Evolutionary conservation across 2,113 vertebrate genomes (phyloP), one percentile per base, ranked within the genome.

Genomic region (Tragulus kanchil): DNA sequence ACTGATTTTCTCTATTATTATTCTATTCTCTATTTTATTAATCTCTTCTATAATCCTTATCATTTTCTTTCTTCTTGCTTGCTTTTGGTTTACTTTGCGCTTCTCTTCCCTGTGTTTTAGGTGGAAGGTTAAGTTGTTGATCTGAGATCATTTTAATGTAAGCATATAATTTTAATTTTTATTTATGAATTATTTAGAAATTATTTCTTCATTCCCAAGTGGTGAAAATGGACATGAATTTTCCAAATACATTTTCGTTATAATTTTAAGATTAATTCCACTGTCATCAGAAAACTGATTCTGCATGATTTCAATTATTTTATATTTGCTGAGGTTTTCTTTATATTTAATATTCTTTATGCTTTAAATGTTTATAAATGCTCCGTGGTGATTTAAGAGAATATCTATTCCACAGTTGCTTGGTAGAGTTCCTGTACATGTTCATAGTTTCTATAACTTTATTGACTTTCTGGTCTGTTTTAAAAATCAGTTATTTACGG

Each of bases 111-210:
- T 17, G 5, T 94, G 31, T 91, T 19, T 75, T 85, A 71, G 25
- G 6, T 85, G 42, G 3, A 71, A 84, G 14, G 0, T 58, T 93
- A 87, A 90, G 23, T 58, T 90, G 12, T 52, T 90, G 67, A 71
- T 62, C 71, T 65, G 56, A 93, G 2, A 82, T n/a, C 15, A 84
- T 81, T 93, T 89, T 97, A 95, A 65, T 71, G 36, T 81, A 48
- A 36, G 6, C 11, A 52, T 61, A 64, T 61, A 86, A 3, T 87
- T 83, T 83, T 45, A 77, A 85, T 50, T 42, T 54, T 81, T 77
- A 96, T 42, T 28, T 23, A 56, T 84, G 45, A 15, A 65, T 82
- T 93, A 52, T n/a, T 69, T 88, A 61, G 48, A 67, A 92, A 75
- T 79, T 21, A 83, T 23, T 65, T 56, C 42, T 67, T 77, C 59